Conservation (phyloP, 2,888 invertebrate species). For the Cremastinae sp. region DNA sequence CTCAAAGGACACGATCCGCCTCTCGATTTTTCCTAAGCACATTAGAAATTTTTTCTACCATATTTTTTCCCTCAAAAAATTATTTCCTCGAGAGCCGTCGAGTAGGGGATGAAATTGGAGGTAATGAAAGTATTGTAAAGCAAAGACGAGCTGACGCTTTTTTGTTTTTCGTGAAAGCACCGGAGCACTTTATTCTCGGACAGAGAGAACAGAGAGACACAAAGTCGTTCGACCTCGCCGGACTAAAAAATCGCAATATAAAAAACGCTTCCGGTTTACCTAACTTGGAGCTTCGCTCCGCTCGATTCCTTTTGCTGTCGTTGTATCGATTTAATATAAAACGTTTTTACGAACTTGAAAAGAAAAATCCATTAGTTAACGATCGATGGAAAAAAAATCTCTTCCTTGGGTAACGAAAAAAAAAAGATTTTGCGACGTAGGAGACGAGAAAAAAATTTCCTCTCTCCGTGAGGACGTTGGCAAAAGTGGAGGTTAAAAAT, state of each 20-base stretch:
- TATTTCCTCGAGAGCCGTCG: too few species aligned
- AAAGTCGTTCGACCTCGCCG: slow-evolving; percentile 29
- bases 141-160: neutral
- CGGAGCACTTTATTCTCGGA: slow-evolving; percentile 57
- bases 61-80: too few species aligned
- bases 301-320: slow-evolving; percentile 66
- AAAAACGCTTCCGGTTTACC: slow-evolving; percentile 6
- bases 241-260: slow-evolving; percentile 12
- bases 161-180: slow-evolving; percentile 32
- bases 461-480: neutral
- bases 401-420: slow-evolving; percentile 7
- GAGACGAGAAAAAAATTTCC: neutral
- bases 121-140: slow-evolving; percentile 1
- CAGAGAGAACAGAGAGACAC: slow-evolving; percentile 56
- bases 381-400: slow-evolving; percentile 62
- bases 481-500: too few species aligned
- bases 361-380: slow-evolving; percentile 73
- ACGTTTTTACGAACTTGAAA: slow-evolving; percentile 72
- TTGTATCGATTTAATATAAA: slow-evolving; percentile 71
- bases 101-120: neutral
- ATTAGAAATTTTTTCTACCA: too few species aligned
- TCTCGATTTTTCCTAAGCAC: too few species aligned
- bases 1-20: too few species aligned
- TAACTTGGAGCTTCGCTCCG: slow-evolving; percentile 51
- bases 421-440: neutral